A percentile compares a stretch with the other conserved stretches of the same genome.
Conservation (phyloP, 2,888 invertebrate species). For the Odontocerum albicorne region DNA sequence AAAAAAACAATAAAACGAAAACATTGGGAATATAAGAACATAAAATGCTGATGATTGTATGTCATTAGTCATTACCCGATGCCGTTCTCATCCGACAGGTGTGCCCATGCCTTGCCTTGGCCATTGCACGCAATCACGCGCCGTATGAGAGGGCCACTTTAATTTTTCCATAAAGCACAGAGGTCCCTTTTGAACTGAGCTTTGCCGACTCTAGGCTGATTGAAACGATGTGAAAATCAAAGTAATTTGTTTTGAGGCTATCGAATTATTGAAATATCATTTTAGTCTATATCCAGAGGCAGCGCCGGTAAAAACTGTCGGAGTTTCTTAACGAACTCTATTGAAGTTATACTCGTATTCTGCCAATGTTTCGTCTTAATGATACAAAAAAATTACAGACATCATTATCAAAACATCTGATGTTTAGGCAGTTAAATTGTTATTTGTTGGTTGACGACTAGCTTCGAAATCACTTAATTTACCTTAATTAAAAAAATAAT, state of each 20-base stretch:
- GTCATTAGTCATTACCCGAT: slow-evolving; percentile 28
- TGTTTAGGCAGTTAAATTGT: too few relatives aligned
- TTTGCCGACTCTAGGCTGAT: background rate
- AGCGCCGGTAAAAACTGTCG: too few relatives aligned
- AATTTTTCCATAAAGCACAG: slow-evolving; percentile 35
- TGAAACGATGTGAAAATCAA: background rate
- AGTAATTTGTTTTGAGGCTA: background rate
- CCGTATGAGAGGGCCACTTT: slow-evolving; percentile 29
- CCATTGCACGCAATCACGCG: slow-evolving; percentile 17
- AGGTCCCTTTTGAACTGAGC: slow-evolving; percentile 3
- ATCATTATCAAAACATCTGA: too few relatives aligned
- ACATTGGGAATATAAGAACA: slow-evolving; percentile 28
- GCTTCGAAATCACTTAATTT: too few relatives aligned
- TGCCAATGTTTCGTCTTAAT: too few relatives aligned
- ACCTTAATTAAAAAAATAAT: too few relatives aligned
- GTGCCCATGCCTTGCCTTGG: background rate
- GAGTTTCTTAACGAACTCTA: too few relatives aligned
- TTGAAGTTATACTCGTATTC: too few relatives aligned
- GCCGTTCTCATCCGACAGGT: slow-evolving; percentile 14
- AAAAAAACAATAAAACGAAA: slow-evolving; percentile 13
- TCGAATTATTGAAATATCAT: too few relatives aligned
- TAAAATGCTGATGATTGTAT: slow-evolving; percentile 35
- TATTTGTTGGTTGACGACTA: too few relatives aligned
- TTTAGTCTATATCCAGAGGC: too few relatives aligned
- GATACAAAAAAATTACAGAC: too few relatives aligned